These are phyloP conservation scores for Cotesia typhae DNA, from an alignment of 1,140 invertebrate species.

Conservation along the genomic window DNA sequence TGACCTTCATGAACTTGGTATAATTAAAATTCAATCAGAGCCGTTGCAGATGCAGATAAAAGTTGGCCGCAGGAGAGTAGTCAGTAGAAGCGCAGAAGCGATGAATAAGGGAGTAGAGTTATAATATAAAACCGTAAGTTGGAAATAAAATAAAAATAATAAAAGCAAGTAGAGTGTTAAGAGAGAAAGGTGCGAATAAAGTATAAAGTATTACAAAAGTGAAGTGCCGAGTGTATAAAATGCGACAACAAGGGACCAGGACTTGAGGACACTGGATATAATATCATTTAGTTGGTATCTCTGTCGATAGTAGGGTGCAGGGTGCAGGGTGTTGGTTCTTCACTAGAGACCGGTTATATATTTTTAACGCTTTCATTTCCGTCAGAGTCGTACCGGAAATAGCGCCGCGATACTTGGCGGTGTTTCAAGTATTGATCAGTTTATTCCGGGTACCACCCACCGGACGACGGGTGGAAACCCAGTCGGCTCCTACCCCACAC, in stretches of 20 bases:
- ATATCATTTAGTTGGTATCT: slow-evolving; percentile 43
- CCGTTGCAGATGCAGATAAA: slow-evolving; percentile 33
- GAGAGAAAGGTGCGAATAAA: slow-evolving; percentile 11
- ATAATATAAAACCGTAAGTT: not conserved
- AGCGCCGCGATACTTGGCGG: slow-evolving; percentile 64
- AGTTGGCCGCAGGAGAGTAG: not conserved
- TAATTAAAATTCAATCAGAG: slow-evolving; percentile 61
- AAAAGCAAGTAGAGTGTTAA: slow-evolving; percentile 1
- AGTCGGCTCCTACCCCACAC: slow-evolving; percentile 14
- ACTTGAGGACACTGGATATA: slow-evolving; percentile 41
- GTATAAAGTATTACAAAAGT: not conserved
- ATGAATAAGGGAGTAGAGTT: slow-evolving; percentile 9
- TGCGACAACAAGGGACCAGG: not conserved
- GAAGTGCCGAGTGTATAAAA: not conserved
- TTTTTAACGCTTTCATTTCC: slow-evolving; percentile 65
- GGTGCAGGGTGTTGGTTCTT: slow-evolving; percentile 18
- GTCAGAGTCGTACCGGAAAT: slow-evolving; percentile 62
- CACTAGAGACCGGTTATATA: slow-evolving; percentile 44
- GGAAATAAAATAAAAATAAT: not conserved
- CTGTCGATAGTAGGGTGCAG: not conserved
- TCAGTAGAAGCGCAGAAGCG: not conserved
- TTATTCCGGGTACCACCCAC: slow-evolving; percentile 52
- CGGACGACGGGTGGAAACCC: slow-evolving; percentile 33
- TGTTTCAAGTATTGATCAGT: slow-evolving; percentile 67
- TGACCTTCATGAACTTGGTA: slow-evolving; percentile 26